Evolutionary conservation across 2,113 vertebrate species (phyloP).

Genomic region (Mixornis gularis): DNA sequence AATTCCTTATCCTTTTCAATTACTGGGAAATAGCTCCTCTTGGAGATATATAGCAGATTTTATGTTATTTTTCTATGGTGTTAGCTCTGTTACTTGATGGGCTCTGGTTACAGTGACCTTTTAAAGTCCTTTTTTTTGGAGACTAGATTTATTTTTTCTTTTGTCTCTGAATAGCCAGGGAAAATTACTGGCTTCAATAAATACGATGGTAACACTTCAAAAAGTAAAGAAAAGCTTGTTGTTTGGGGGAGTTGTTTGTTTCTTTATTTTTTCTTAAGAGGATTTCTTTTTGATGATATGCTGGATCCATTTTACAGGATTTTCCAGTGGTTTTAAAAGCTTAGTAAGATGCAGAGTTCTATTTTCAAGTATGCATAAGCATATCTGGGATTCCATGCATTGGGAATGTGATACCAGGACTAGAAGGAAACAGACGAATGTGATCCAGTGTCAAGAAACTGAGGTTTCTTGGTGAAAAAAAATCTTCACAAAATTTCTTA

Average conservation of each 20-base stretch:
- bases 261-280: not conserved
- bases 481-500: not conserved
- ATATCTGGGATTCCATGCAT: not conserved
- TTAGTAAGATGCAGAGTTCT: not conserved
- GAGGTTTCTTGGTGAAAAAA: not conserved
- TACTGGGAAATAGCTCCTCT: not conserved
- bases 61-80: not conserved
- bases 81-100: not conserved
- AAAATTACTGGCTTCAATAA: not conserved
- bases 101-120: not conserved
- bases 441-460: not conserved
- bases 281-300: not conserved
- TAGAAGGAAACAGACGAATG: not conserved
- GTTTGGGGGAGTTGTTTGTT: not conserved
- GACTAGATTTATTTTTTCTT: not conserved
- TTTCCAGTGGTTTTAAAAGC: not conserved
- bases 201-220: not conserved
- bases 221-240: not conserved
- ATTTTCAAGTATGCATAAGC: not conserved
- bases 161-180: not conserved
- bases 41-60: conserved; percentile 18
- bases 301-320: not conserved
- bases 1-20: conserved; percentile 32
- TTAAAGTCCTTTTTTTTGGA: not conserved
- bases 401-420: not conserved